Percentiles rank a stretch among this genome's conserved stretches.
Evolutionary conservation across 2,113 vertebrate species (phyloP).

Genomic region (Pedionomus torquatus): DNA sequence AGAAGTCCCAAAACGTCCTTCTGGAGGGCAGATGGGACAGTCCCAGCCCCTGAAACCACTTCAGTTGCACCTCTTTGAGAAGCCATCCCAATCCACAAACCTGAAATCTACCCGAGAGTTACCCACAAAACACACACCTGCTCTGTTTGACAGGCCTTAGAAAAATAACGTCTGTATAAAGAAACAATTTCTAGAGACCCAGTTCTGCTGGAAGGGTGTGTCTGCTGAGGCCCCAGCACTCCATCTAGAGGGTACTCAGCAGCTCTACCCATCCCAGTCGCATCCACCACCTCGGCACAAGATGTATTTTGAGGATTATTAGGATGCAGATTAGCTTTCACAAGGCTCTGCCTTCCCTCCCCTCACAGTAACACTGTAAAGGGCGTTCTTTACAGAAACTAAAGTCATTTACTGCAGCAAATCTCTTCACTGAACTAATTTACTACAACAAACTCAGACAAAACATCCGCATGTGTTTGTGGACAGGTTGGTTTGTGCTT

Average conservation of each 20-base stretch:
- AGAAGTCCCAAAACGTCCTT: not conserved
- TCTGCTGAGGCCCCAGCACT: no score
- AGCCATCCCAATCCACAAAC: not conserved
- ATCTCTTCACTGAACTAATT: no score
- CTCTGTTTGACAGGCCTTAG: not conserved
- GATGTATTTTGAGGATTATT: not conserved
- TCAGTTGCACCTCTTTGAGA: not conserved
- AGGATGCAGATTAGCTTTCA: not conserved
- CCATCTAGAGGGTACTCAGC: no score
- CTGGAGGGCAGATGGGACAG: not conserved
- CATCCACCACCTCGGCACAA: not conserved
- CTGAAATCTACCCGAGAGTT: not conserved
- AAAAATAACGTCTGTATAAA: not conserved
- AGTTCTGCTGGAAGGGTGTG: not conserved
- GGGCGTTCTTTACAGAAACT: not conserved
- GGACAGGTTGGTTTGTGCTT: not conserved
- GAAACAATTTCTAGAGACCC: not conserved
- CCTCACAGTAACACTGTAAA: not conserved
- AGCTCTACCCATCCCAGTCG: fast-evolving
- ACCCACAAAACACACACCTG: not conserved
- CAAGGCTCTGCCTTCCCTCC: not conserved
- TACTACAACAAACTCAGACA: not conserved
- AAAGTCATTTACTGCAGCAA: not conserved
- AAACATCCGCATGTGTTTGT: not conserved
- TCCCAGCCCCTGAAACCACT: not conserved